phyloP scores from a whole-genome alignment of 2,113 vertebrate genomes.

The Gallinago paraguaiae region DNA sequence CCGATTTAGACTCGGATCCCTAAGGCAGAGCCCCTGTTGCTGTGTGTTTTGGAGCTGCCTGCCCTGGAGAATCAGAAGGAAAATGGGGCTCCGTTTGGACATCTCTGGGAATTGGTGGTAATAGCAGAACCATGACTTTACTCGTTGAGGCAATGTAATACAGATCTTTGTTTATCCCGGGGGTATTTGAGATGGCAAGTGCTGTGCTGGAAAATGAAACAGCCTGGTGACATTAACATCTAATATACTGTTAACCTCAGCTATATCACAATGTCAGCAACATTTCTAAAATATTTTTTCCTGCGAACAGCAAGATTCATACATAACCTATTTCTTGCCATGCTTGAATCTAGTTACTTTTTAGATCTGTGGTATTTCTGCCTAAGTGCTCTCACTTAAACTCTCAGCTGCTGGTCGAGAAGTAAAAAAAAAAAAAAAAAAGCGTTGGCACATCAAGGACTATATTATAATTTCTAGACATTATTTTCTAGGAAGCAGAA shows the following conservation, averaged over 20 bases:
- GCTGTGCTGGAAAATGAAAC: background rate
- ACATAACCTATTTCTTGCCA: background rate
- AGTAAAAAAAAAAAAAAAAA: background rate
- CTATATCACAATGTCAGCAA: background rate
- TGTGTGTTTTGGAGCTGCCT: background rate
- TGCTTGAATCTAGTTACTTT: background rate
- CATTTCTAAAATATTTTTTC: background rate
- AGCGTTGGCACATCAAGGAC: background rate
- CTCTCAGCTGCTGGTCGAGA: background rate
- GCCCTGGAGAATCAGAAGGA: background rate
- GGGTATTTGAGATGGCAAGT: background rate
- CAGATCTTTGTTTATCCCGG: background rate
- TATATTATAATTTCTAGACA: background rate
- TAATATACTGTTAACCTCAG: background rate
- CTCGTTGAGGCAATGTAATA: background rate
- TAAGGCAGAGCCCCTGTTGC: background rate
- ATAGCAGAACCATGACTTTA: background rate
- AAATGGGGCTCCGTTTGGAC: background rate
- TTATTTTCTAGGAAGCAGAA: background rate
- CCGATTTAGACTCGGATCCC: background rate
- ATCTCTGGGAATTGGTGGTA: background rate
- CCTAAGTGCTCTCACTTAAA: background rate
- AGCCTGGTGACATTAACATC: background rate
- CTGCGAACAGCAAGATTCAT: background rate
- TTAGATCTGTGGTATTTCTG: background rate